Evolutionary conservation across 2,113 vertebrate genomes (phyloP).

Genomic region (Tapirus terrestris): DNA sequence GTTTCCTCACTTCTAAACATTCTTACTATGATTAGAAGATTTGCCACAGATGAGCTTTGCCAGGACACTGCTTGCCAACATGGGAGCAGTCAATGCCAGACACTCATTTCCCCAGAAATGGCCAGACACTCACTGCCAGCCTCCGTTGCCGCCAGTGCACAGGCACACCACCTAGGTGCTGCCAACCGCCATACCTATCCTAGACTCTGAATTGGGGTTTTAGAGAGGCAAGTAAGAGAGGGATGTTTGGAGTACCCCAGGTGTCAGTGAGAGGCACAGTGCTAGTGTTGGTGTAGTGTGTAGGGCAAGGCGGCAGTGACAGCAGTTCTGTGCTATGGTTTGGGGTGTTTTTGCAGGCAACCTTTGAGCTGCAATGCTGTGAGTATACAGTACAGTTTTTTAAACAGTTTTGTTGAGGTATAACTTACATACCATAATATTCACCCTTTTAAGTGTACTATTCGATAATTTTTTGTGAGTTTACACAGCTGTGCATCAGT

Average conservation of each 20-base stretch:
- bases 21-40: not conserved
- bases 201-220: not conserved
- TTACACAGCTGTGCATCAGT: not conserved
- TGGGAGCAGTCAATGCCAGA: no score
- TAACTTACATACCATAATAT: not conserved
- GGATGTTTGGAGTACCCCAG: accelerated
- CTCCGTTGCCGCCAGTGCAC: not conserved
- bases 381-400: not conserved
- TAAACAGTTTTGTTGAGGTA: not conserved
- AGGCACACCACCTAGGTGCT: not conserved
- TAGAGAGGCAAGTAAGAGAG: not conserved
- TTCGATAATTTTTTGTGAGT: not conserved
- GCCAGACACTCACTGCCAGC: no score
- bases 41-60: not conserved
- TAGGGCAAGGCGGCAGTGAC: no score
- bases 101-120: not conserved
- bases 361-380: not conserved
- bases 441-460: not conserved
- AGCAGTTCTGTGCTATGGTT: not conserved
- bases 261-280: not conserved
- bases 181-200: no score
- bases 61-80: not conserved
- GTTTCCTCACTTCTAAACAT: not conserved
- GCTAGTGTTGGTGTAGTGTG: not conserved
- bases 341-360: not conserved